Base-by-base conservation (phyloP, 2,113 vertebrate genomes). In the Neogobius melanostomus region DNA sequence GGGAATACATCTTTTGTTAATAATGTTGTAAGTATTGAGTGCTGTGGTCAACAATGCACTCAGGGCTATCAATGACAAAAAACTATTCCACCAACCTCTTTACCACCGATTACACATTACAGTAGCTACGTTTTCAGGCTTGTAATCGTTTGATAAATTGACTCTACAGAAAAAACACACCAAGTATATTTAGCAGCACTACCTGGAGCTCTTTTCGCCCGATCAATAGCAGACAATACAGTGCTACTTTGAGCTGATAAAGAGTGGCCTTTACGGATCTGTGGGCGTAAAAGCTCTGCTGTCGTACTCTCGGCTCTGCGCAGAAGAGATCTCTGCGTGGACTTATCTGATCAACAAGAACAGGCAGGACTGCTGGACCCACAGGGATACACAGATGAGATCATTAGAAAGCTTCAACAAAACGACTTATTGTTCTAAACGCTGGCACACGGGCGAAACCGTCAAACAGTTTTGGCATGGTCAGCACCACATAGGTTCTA, bases 401-500 rank as follows among this genome's bases (percentile, higher is more conserved):
- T 74, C 68, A 83, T 21, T 54, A 61, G 6, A 49, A 70, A 4
- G 5, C 81, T 83, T 87, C 73, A 83, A 72, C 84, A 87, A 46
- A 46, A 36, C 28, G 3, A 69, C 68, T 51, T 51, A 11, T 51
- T 51, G 49, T 14, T 51, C 15, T 6, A 6, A 14, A 14, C 6
- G 12, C 49, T 51, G 49, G 15, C 5, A 36, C 3, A 36, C 28
- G 28, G 28, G 28, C 28, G 3, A 36, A 36, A 36, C 28, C 3
- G 3, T 21, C 21, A 21, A 21, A 21, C 28, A 36, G 28, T 36
- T 36, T 36, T 36, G 28, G 28, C 3, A 2, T 36, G 28, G 28
- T 36, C 28, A 36, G 28, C 28, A 36, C 28, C 28, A 36, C 28
- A 36, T 36, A 36, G 28, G 28, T 36, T 36, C 4, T 36, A 36